Base-by-base conservation (phyloP, 1,140 invertebrate genomes). In the Caenorhabditis inopinata region DNA sequence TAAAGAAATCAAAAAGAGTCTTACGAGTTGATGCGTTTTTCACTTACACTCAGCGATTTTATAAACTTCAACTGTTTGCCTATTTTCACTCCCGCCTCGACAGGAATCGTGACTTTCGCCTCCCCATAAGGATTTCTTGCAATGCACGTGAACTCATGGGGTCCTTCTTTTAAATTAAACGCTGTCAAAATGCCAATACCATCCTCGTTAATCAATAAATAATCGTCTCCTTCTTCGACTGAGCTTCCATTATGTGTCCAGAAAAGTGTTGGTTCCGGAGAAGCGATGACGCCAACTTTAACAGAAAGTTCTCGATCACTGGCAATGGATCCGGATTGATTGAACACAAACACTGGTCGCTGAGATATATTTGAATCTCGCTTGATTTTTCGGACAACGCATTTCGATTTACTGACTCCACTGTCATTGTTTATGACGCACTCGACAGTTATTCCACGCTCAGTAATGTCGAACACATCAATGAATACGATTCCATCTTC, bases 401-500 rank as follows among this genome's bases (percentile, higher is more conserved):
- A 49, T 14, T 78, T 78, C 9, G 76, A 58, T 25, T n/a, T 38
- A 16, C 23, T 29, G 0, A 9, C 5, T 27, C 27, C 48, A 6
- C 7, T 68, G 9, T 73, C 53, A 21, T 53, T 42, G 0, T 25
- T 14, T 27, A 58, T 45, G 18, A 6, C 46, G 18, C 77, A 79
- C 16, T 47, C 53, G 6, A 79, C 53, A 46, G 25, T 38, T 9
- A 79, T 29, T 2, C 58, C 58, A 9, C 23, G 12, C 29, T 79
- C 77, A 16, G 35, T 42, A 12, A 68, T 42, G 21, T 49, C 42
- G 5, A 2, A n/a, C 12, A 79, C 47, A 68, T 79, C 53, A 1
- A 79, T 79, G 11, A 79, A 47, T 6, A 68, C 53, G 25, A 79
- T 79, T 5, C 77, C 77, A 23, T 79, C 77, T 79, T 79, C 77